Percentiles rank a stretch among this genome's conserved stretches.
Conservation (phyloP, 1,140 invertebrate genomes). For the Apis laboriosa region DNA sequence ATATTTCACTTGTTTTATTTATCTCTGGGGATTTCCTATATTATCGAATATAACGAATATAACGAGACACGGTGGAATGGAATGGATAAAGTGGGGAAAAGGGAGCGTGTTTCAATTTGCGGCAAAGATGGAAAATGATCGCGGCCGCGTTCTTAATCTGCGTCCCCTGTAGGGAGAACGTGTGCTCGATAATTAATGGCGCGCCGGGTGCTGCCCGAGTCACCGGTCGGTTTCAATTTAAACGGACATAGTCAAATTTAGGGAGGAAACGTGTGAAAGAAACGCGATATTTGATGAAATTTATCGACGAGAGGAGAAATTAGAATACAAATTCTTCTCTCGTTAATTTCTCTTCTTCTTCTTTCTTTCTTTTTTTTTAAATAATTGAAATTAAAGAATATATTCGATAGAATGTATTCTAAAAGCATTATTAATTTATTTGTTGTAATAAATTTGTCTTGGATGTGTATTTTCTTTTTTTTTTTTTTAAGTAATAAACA, state of each 20-base stretch:
- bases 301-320: neutral
- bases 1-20: too few species aligned
- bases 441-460: too few species aligned
- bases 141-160: slow-evolving; percentile 18
- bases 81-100: slow-evolving; percentile 25
- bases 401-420: too few species aligned
- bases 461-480: too few species aligned
- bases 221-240: slow-evolving; percentile 18
- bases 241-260: neutral
- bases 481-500: too few species aligned
- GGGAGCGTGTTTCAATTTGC: slow-evolving; percentile 18
- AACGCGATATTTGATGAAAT: neutral
- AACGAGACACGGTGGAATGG: neutral
- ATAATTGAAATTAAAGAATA: neutral
- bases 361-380: too few species aligned
- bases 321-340: neutral
- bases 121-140: slow-evolving; percentile 1
- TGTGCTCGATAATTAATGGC: slow-evolving; percentile 28
- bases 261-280: neutral
- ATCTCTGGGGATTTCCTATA: neutral
- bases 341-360: neutral
- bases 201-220: neutral
- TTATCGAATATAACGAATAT: neutral
- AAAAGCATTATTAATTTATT: too few species aligned
- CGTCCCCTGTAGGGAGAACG: neutral